Conservation (phyloP, 2,113 vertebrate genomes). For the Pituophis catenifer region DNA sequence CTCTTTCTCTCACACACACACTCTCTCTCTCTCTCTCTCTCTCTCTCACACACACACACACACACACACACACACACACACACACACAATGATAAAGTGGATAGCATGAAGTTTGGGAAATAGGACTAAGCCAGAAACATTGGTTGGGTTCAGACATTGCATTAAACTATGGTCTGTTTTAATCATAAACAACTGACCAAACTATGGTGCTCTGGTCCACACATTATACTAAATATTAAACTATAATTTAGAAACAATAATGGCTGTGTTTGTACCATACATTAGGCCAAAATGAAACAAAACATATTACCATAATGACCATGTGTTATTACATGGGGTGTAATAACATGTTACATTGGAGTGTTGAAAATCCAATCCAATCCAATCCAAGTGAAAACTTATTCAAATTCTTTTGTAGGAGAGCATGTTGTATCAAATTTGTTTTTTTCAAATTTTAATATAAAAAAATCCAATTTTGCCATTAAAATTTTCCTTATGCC, state of each 20-base stretch:
- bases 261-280: background rate
- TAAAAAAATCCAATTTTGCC: background rate
- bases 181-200: background rate
- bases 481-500: background rate
- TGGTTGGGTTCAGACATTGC: background rate
- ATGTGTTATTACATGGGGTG: background rate
- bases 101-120: background rate
- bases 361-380: background rate
- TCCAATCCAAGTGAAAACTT: background rate
- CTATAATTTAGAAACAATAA: background rate
- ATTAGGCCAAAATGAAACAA: background rate
- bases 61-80: background rate
- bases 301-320: background rate
- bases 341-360: background rate
- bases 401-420: background rate
- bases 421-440: background rate
- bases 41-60: background rate
- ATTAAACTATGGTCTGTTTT: background rate
- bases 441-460: background rate
- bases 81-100: background rate
- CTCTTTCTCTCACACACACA: too few species aligned
- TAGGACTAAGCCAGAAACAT: background rate
- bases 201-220: background rate
- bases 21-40: background rate
- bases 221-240: background rate